Base-by-base conservation (phyloP, 35 echinoderm and acorn worm species). In the Heliocidaris erythrogramma region DNA sequence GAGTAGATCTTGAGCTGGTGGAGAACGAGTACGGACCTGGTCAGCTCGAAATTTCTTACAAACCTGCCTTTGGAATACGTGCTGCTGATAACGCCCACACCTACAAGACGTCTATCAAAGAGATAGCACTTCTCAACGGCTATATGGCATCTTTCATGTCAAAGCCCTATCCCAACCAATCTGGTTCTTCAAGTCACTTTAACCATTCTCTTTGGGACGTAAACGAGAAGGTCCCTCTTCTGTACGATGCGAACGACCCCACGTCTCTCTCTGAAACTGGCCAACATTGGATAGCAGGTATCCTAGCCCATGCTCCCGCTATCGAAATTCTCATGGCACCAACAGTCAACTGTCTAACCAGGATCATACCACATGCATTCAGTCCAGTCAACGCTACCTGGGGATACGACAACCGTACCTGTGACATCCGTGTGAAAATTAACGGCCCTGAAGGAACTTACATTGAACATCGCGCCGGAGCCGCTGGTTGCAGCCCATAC, bases 381-480 rank as follows among this genome's bases (percentile, higher is more conserved):
- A 60, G n/a, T 94, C 90, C 95, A 21, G 48, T 94, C 48, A 69
- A 48, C 78, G 93, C 93, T 14, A 94, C 95, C 30, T 96, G 95
- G 95, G 95, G 93, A 1, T 30, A 88, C 49, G 95, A 90, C 50
- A 96, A 96, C 49, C 95, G 95, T 31, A 94, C 95, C 9, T 50
- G 60, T 88, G 35, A 7, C 9, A 9, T 96, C 14, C 93, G 93
- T 18, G 95, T 96, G 30, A 88, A 94, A 60, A 49, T 94, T 0
- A 94, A 96, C 86, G 93, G 93, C 42, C 24, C 30, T 9, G 84
- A 92, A 16, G 96, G 96, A 47, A 97, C 96, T 48, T 96, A 97
- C 93, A 52, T 97, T 17, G 96, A 97, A 60, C 94, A 97, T 90
- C 95, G 96, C 21, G 89, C 95, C 11, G 94, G 96, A 2, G 92